Conservation (phyloP, 1,140 invertebrate genomes). For the Harlomillsia oculata region DNA sequence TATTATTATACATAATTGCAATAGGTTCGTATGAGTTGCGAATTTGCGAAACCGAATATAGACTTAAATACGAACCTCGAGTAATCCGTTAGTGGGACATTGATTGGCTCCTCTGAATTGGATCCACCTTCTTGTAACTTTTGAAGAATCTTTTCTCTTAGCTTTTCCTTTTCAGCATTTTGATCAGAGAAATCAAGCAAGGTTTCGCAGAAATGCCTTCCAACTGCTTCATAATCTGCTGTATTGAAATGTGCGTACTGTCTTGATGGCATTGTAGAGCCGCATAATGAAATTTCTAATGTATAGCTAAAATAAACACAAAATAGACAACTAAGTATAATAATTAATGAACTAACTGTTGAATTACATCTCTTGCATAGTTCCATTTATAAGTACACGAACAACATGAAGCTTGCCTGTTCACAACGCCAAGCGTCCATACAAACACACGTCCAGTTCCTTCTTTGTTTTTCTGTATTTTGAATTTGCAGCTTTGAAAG, state of each 20-base stretch:
- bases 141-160: constrained; percentile 66
- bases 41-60: neutral
- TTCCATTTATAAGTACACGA: neutral
- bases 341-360: neutral
- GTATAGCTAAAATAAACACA: constrained; percentile 61
- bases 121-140: constrained; percentile 70
- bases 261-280: constrained; percentile 62
- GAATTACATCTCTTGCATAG: neutral
- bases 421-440: constrained; percentile 85
- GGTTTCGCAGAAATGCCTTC: constrained; percentile 82
- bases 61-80: constrained; percentile 53
- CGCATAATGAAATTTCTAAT: constrained; percentile 86
- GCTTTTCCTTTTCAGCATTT: constrained; percentile 51
- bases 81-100: constrained; percentile 72
- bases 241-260: constrained; percentile 76
- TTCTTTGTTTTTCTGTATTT: constrained; percentile 82
- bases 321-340: neutral
- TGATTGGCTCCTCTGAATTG: constrained; percentile 73
- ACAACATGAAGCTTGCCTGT: constrained; percentile 39
- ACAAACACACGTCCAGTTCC: constrained; percentile 84
- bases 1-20: neutral
- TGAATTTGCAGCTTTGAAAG: constrained; percentile 86
- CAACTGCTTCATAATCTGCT: constrained; percentile 70
- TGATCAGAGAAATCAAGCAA: constrained; percentile 53
- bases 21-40: too few relatives aligned